Percentiles rank a stretch among this genome's conserved stretches.
Conservation (phyloP, 2,797 vertebrate species). For the Crocidura indochinensis region DNA sequence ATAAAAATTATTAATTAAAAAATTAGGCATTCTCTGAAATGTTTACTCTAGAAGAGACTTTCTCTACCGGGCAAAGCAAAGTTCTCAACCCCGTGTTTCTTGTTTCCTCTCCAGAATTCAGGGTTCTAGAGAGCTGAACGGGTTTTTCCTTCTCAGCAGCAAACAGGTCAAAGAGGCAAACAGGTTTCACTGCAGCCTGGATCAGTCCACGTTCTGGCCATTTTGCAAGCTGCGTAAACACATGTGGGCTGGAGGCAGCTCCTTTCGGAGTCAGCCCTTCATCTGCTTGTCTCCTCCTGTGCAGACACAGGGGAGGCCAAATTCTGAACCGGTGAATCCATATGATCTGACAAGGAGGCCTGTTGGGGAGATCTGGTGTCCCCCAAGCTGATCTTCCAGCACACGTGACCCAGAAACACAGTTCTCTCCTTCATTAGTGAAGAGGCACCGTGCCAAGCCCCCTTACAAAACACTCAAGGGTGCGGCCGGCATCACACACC, state of each 20-base stretch:
- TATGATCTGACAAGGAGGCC: conserved; percentile 51
- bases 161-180: not conserved
- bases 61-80: not conserved
- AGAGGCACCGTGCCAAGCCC: not conserved
- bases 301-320: conserved; percentile 55
- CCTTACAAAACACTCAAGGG: conserved; percentile 15
- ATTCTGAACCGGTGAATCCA: conserved; percentile 59
- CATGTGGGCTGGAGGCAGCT: conserved; percentile 62
- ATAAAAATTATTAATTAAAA: too few species aligned
- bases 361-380: not conserved
- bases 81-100: not conserved
- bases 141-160: not conserved
- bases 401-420: conserved; percentile 71
- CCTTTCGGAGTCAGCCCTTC: conserved; percentile 41
- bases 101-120: not conserved
- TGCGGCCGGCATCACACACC: conserved; percentile 36
- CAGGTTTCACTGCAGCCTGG: conserved; percentile 11
- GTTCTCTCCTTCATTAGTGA: conserved; percentile 33
- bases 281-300: conserved; percentile 66
- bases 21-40: not conserved
- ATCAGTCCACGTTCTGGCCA: not conserved
- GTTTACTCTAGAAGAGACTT: not conserved
- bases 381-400: conserved; percentile 48
- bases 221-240: conserved; percentile 73
- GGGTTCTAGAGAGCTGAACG: not conserved